Evolutionary conservation across 2,888 invertebrate species (phyloP).

Genomic region (Calameuta idolon): DNA sequence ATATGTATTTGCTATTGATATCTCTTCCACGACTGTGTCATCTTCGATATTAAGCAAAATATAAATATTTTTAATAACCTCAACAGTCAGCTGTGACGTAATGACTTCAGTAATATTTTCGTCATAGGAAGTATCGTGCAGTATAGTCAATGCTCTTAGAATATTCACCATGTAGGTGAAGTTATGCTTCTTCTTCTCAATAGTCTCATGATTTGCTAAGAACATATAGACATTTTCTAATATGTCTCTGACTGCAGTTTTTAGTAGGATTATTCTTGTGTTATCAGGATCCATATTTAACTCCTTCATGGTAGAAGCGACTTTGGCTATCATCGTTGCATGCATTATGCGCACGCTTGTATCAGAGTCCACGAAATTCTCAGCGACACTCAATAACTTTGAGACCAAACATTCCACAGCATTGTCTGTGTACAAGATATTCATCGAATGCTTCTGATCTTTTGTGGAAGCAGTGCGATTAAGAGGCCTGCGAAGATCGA

Average conservation of each 20-base stretch:
- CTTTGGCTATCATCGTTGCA: not conserved
- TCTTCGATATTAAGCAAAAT: constrained; percentile 38
- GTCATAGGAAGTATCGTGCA: constrained; percentile 44
- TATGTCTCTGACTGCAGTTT: constrained; percentile 30
- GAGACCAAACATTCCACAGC: constrained; percentile 26
- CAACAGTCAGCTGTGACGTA: constrained; percentile 31
- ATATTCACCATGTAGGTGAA: constrained; percentile 33
- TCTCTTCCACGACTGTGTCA: constrained; percentile 12
- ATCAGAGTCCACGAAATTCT: not conserved
- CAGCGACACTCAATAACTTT: not conserved
- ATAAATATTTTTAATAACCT: constrained; percentile 39
- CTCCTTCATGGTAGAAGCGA: constrained; percentile 12
- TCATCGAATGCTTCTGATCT: constrained; percentile 44
- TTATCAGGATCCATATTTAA: constrained; percentile 38
- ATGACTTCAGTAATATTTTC: constrained; percentile 38
- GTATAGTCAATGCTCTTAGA: constrained; percentile 39
- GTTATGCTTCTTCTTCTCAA: constrained; percentile 24
- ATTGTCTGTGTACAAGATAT: constrained; percentile 29
- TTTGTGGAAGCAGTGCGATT: constrained; percentile 31
- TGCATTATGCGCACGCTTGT: not conserved
- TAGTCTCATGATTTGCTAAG: constrained; percentile 32
- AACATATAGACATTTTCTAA: constrained; percentile 33
- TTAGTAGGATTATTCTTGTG: constrained; percentile 29
- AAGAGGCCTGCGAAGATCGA: constrained; percentile 10
- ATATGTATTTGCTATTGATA: constrained; percentile 5